Evolutionary conservation across 2,113 vertebrate species (phyloP).

Genomic region (Calyptomena viridis): DNA sequence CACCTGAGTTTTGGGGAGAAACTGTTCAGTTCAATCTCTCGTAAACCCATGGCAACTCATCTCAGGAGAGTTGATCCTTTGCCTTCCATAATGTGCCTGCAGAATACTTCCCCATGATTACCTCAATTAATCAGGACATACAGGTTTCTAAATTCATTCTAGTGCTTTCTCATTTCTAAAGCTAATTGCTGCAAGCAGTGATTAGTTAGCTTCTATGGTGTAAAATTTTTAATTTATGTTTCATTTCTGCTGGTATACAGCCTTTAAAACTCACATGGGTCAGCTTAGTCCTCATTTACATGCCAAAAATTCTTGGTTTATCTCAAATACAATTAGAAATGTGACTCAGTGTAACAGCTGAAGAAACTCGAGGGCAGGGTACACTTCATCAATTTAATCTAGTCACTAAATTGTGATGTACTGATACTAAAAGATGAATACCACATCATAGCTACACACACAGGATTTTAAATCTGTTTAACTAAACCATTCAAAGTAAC

Average conservation of each 20-base stretch:
- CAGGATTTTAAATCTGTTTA: not conserved
- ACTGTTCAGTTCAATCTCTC: not conserved
- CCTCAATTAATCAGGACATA: not conserved
- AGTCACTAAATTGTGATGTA: not conserved
- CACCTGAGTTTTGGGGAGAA: not conserved
- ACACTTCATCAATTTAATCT: not conserved
- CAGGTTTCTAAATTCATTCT: not conserved
- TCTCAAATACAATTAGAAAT: not conserved
- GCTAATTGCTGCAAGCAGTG: not conserved
- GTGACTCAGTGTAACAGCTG: not conserved
- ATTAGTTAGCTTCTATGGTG: not conserved
- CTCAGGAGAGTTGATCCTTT: not conserved
- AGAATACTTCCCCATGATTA: not conserved
- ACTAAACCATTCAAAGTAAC: not conserved
- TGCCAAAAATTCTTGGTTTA: not conserved
- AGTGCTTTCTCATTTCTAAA: not conserved
- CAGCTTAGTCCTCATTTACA: not conserved
- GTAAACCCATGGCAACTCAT: not conserved
- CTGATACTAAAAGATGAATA: not conserved
- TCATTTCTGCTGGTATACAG: not conserved
- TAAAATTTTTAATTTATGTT: not conserved
- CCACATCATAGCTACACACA: not conserved
- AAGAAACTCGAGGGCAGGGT: not conserved
- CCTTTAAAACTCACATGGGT: not conserved
- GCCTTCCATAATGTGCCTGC: not conserved